Conservation (phyloP, 2,797 vertebrate genomes). For the Ambastaia sidthimunki region DNA sequence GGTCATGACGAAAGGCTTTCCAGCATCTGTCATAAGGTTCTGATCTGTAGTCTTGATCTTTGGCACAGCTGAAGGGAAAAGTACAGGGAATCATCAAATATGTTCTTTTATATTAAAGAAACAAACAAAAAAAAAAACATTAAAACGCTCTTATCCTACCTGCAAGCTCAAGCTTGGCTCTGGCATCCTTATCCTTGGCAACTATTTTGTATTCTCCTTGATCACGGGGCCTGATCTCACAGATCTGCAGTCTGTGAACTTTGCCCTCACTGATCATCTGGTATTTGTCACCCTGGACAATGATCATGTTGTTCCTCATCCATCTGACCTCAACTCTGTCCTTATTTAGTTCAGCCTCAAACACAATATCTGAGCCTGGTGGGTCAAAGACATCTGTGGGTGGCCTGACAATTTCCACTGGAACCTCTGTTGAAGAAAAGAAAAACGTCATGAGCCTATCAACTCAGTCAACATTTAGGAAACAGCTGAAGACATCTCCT, state of each 20-base stretch:
- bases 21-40: slow-evolving; percentile 92
- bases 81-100: slow-evolving; percentile 27
- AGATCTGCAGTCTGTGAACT: slow-evolving; percentile 92
- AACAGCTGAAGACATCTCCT: neutral
- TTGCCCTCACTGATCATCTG: slow-evolving; percentile 99
- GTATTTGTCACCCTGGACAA: slow-evolving; percentile 97
- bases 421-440: slow-evolving; percentile 83
- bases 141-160: slow-evolving; percentile 74
- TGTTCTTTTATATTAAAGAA: neutral
- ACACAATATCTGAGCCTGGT: slow-evolving; percentile 90
- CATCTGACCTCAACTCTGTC: slow-evolving; percentile 96
- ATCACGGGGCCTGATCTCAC: slow-evolving; percentile 93
- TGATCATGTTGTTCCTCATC: slow-evolving; percentile 98
- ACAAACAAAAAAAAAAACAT: neutral
- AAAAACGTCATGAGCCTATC: neutral
- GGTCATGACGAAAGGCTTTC: slow-evolving; percentile 90
- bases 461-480: neutral
- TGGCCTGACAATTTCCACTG: slow-evolving; percentile 94
- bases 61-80: slow-evolving; percentile 82
- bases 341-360: slow-evolving; percentile 95
- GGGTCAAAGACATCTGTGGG: slow-evolving; percentile 91
- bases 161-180: slow-evolving; percentile 95
- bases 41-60: slow-evolving; percentile 95
- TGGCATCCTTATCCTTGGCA: slow-evolving; percentile 97
- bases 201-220: slow-evolving; percentile 97